Evolutionary conservation across 2,113 vertebrate species (phyloP).

Genomic region (Hypocryptadius cinnamomeus): DNA sequence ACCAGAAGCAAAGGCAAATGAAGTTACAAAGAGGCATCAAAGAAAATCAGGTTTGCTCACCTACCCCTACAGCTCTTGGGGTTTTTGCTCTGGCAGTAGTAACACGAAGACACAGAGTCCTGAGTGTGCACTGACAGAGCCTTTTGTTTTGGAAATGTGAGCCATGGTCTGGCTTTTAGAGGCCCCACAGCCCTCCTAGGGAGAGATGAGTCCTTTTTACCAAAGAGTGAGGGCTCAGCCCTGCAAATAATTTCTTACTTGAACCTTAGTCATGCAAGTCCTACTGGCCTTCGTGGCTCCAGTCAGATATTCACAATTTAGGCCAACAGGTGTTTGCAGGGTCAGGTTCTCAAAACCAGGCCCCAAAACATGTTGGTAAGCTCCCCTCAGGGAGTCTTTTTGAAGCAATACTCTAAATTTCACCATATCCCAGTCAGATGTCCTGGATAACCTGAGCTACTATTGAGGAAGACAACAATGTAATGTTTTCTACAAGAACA

Average conservation of each 20-base stretch:
- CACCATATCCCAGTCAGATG: not conserved
- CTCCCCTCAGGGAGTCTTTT: not conserved
- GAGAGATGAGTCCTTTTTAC: not conserved
- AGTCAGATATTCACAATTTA: not conserved
- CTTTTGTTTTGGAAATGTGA: not conserved
- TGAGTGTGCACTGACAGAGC: not conserved
- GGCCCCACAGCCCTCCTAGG: not conserved
- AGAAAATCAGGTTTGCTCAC: not conserved
- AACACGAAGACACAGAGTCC: not conserved
- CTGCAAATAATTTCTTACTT: not conserved
- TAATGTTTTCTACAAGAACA: not conserved
- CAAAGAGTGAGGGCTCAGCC: not conserved
- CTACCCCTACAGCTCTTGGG: not conserved
- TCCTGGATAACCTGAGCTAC: not conserved
- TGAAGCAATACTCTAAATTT: not conserved
- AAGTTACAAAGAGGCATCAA: not conserved
- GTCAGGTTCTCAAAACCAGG: not conserved
- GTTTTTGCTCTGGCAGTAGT: not conserved
- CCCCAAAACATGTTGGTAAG: not conserved
- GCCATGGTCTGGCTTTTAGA: not conserved
- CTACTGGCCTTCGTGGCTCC: not conserved
- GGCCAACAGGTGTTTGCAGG: not conserved
- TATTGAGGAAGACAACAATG: not conserved
- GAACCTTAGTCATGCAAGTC: not conserved
- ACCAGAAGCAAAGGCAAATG: not conserved